Evolutionary conservation across 2,888 invertebrate species (phyloP).

Genomic region (Loripinus fragilis): DNA sequence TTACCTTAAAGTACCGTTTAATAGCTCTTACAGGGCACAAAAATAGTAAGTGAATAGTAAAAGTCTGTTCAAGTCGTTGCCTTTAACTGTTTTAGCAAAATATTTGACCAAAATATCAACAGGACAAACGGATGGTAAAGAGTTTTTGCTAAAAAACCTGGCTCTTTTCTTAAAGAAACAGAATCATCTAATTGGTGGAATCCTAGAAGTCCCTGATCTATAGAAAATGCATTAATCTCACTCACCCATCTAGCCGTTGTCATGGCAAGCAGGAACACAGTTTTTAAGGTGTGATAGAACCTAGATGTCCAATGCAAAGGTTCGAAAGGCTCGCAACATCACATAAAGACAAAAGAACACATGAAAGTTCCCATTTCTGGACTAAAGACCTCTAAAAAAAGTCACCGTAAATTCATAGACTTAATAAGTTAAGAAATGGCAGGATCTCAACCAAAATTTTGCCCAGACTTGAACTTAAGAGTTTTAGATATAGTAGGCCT

Average conservation of each 20-base stretch:
- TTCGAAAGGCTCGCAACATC: not conserved
- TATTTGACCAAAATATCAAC: not conserved
- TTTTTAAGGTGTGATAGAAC: not conserved
- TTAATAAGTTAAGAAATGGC: not conserved
- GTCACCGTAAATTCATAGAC: not conserved
- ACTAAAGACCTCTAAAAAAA: not conserved
- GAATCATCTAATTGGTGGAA: not conserved
- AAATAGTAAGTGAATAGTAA: too few relatives aligned
- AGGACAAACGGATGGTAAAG: not conserved
- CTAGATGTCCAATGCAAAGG: not conserved
- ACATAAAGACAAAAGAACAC: not conserved
- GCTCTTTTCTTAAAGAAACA: not conserved
- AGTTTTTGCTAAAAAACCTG: constrained; percentile 7
- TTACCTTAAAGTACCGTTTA: not conserved
- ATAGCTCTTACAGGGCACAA: not conserved
- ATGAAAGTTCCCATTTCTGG: constrained; percentile 7
- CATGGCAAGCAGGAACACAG: constrained; percentile 3
- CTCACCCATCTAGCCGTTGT: not conserved
- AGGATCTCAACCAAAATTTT: not conserved
- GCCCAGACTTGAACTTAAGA: not conserved
- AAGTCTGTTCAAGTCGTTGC: not conserved
- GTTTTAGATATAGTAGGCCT: constrained; percentile 5
- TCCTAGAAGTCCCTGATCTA: not conserved
- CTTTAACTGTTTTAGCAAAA: not conserved
- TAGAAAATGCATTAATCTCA: not conserved